Evolutionary conservation across 2,113 vertebrate species (phyloP).

Genomic region (Tenebrosternarchus preto): DNA sequence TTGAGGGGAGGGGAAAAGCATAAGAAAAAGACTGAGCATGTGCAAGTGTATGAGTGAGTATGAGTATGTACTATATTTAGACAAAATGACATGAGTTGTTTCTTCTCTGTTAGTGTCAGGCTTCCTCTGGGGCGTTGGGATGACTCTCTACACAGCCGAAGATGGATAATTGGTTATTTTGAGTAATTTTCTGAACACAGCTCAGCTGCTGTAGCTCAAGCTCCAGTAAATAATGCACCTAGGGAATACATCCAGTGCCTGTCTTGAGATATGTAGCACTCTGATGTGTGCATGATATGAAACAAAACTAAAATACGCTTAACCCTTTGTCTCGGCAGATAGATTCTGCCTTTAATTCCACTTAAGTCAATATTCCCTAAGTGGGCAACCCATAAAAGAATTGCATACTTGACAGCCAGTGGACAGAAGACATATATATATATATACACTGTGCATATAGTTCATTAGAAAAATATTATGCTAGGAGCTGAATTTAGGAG

Average conservation of each 20-base stretch:
- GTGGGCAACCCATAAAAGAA: too few relatives aligned
- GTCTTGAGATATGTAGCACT: constrained; percentile 61
- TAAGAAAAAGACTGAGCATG: constrained; percentile 17
- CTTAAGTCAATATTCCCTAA: too few relatives aligned
- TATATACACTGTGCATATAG: too few relatives aligned
- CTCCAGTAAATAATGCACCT: constrained; percentile 72
- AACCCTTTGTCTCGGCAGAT: constrained; percentile 50
- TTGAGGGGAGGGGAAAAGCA: constrained; percentile 44
- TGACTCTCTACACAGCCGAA: constrained; percentile 68
- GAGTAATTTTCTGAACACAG: constrained; percentile 74
- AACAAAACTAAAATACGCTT: constrained; percentile 52
- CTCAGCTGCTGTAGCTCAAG: constrained; percentile 74
- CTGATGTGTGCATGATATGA: constrained; percentile 60
- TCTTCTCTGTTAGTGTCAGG: constrained; percentile 69
- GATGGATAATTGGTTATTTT: constrained; percentile 80
- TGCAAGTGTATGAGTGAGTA: background rate
- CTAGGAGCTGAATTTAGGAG: too few relatives aligned
- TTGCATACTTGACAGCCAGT: too few relatives aligned
- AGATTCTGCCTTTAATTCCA: too few relatives aligned
- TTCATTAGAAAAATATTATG: too few relatives aligned
- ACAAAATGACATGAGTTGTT: constrained; percentile 65
- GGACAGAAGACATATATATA: too few relatives aligned
- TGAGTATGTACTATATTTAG: constrained; percentile 64
- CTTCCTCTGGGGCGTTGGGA: constrained; percentile 65
- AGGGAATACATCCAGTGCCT: constrained; percentile 68